Conservation (phyloP, 2,888 invertebrate species). For the Drosophila neutralis region DNA sequence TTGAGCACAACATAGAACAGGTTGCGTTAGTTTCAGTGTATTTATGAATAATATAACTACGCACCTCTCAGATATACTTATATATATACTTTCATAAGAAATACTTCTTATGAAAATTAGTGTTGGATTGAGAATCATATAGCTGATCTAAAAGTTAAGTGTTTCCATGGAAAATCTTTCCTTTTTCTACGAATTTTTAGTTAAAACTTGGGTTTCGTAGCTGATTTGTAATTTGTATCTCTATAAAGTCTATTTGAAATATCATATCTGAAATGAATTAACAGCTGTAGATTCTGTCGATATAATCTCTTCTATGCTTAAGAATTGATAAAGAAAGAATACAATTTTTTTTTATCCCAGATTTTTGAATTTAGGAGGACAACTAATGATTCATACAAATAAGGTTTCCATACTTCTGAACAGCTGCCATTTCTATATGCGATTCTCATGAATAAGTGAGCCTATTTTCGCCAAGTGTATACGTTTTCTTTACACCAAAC, state of each 20-base stretch:
- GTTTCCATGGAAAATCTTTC: background rate
- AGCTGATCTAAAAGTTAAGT: background rate
- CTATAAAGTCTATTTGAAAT: background rate
- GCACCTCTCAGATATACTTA: accelerated
- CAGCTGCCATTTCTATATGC: background rate
- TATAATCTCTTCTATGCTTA: background rate
- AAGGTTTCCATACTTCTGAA: background rate
- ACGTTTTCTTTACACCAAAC: background rate
- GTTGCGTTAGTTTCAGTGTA: background rate
- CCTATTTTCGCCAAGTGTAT: conserved; percentile 12
- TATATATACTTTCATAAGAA: too few species aligned
- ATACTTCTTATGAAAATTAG: background rate
- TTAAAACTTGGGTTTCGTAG: background rate
- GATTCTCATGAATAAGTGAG: background rate
- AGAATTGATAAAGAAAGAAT: too few species aligned
- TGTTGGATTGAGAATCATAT: background rate
- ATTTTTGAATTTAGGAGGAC: too few species aligned
- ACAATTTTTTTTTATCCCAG: too few species aligned
- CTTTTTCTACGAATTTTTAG: background rate
- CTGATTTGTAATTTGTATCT: background rate
- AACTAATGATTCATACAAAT: too few species aligned
- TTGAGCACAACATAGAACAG: background rate
- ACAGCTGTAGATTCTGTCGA: background rate
- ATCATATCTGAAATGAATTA: background rate
- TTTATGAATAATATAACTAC: background rate